Evolutionary conservation across 2,888 invertebrate genomes (phyloP).

Genomic region (Adineta ricciae): DNA sequence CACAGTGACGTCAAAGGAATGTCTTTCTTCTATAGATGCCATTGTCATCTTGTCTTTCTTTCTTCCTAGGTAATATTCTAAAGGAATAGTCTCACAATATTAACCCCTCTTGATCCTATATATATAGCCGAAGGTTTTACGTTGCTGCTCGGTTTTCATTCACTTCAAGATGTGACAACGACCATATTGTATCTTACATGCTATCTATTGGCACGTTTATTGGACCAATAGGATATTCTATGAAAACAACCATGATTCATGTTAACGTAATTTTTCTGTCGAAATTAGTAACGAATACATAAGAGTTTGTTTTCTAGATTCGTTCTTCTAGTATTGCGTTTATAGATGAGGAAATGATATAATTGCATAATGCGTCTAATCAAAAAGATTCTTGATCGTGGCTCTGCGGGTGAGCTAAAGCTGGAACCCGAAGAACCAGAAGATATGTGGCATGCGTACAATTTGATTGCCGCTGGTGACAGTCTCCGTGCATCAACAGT

Average conservation of each 20-base stretch:
- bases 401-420: conserved; percentile 6
- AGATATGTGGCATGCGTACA: conserved; percentile 99
- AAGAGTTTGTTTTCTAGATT: not conserved
- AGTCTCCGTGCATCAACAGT: conserved; percentile 78
- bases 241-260: not conserved
- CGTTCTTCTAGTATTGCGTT: not conserved
- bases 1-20: too few species aligned
- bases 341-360: not conserved
- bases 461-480: conserved; percentile 80
- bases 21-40: too few species aligned
- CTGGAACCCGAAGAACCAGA: conserved; percentile 80
- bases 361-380: conserved; percentile 26
- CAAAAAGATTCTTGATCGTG: conserved; percentile 25
- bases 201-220: not conserved
- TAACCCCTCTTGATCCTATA: too few species aligned
- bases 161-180: too few species aligned
- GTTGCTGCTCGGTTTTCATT: too few species aligned
- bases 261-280: not conserved
- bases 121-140: too few species aligned
- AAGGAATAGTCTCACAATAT: too few species aligned
- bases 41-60: too few species aligned
- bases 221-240: not conserved
- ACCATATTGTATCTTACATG: too few species aligned
- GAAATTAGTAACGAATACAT: not conserved
- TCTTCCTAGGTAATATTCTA: too few species aligned